These are phyloP conservation scores for Mactromeris polynyma DNA, from an alignment of 2,888 invertebrate genomes.

Conservation along the genomic window DNA sequence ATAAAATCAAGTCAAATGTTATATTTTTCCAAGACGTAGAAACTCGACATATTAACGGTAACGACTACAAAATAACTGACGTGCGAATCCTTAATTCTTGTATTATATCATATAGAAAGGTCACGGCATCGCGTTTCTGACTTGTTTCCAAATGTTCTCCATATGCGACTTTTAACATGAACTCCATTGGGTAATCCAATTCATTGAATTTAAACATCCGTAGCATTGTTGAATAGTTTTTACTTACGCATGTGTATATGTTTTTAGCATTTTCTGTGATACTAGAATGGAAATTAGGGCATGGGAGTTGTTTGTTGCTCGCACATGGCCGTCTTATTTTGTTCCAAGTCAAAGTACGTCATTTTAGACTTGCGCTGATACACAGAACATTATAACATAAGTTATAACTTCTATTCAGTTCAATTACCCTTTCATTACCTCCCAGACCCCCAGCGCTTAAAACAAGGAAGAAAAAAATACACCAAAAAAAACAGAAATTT, in stretches of 20 bases:
- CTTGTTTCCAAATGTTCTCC: neutral
- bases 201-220: neutral
- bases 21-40: neutral
- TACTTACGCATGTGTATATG: neutral
- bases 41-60: neutral
- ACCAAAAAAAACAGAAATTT: neutral
- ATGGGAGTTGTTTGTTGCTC: neutral
- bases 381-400: neutral
- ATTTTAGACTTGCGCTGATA: neutral
- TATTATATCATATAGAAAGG: neutral
- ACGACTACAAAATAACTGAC: neutral
- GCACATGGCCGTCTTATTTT: neutral
- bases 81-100: neutral
- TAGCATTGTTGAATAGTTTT: neutral
- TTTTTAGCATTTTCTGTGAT: neutral
- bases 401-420: neutral
- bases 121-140: constrained; percentile 20
- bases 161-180: neutral
- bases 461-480: neutral
- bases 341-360: neutral
- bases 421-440: neutral
- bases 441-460: neutral
- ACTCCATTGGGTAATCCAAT: neutral
- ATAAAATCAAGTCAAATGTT: neutral
- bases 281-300: neutral